Evolutionary conservation across 2,888 invertebrate genomes (phyloP), one percentile per base, ranked within the genome.

Genomic region (Chamaedrilus cognettii): DNA sequence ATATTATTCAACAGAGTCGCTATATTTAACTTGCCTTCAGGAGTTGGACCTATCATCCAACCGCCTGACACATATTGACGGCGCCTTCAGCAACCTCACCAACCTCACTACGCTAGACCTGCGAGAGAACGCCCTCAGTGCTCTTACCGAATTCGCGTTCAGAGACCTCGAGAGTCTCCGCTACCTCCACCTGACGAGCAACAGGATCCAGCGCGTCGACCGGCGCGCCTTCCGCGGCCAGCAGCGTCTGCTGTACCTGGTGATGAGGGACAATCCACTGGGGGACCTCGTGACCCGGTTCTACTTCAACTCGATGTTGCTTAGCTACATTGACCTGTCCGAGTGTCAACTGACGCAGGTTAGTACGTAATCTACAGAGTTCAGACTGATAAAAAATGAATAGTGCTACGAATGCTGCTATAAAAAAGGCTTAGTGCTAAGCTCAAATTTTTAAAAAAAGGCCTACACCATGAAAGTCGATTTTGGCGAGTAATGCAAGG

Each of bases 181-280:
- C 0, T 69, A 66, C 19, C 67, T 74, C 35, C 42, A 60, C 7
- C 59, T 74, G 15, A 51, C 70, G 2, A 60, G 50, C 31, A 74
- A 74, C 34, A 52, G 61, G 4, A 60, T 74, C 50, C 49, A 51
- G 15, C 33, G 60, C 11, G 64, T 74, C 26, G 64, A 69, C 62
- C 42, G 49, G 23, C 35, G 62, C 0, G 67, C 74, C 11, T 74
- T 74, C 58, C 88, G 93, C 70, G 86, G 80, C 70, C 87, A 65
- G 7, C 33, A 59, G 11, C 66, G 68, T 56, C 59, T 74, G 51
- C 67, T 69, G 63, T 69, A 69, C 49, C 55, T 74, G 31, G 64
- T 73, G 26, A 51, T 74, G 57, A 68, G 69, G 58, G 64, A 58
- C 15, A 74, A 74, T 55, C 72, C 72, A 1, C 28, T 70, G 23